Conservation (phyloP, 2,888 invertebrate species). For the Polymixis flavicincta region DNA sequence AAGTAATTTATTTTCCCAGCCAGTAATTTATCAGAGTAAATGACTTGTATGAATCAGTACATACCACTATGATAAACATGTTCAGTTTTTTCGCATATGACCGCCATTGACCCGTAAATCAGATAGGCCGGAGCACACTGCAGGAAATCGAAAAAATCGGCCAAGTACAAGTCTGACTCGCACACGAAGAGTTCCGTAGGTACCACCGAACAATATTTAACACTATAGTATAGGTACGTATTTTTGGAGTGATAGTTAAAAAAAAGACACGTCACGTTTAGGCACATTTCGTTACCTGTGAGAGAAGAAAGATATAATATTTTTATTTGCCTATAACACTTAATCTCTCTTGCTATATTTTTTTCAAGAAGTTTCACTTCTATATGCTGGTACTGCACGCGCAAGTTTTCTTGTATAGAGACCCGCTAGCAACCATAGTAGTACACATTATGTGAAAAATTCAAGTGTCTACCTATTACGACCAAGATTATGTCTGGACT, state of each 20-base stretch:
- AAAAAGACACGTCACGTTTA: neutral
- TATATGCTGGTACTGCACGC: neutral
- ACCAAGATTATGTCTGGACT: too few relatives aligned
- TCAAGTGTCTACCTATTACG: too few relatives aligned
- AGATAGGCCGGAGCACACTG: slow-evolving; percentile 70
- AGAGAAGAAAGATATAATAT: neutral
- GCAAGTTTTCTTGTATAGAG: too few relatives aligned
- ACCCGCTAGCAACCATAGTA: too few relatives aligned
- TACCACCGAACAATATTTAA: too few relatives aligned
- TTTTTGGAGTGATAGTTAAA: too few relatives aligned
- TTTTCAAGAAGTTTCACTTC: neutral
- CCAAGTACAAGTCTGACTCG: neutral
- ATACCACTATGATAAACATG: slow-evolving; percentile 16
- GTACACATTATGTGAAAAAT: too few relatives aligned
- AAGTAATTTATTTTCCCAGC: slow-evolving; percentile 34
- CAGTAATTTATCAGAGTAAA: slow-evolving; percentile 54
- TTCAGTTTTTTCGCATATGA: slow-evolving; percentile 46
- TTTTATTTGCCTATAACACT: neutral
- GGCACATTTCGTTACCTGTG: neutral
- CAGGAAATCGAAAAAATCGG: slow-evolving; percentile 76
- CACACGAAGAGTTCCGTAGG: neutral
- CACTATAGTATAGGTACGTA: too few relatives aligned
- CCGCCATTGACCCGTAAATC: slow-evolving; percentile 74
- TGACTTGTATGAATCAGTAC: slow-evolving; percentile 46
- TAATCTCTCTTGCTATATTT: neutral